Evolutionary conservation across 2,797 vertebrate genomes (phyloP), one percentile per base, ranked within the genome.

Genomic region (Acanthornis magna): DNA sequence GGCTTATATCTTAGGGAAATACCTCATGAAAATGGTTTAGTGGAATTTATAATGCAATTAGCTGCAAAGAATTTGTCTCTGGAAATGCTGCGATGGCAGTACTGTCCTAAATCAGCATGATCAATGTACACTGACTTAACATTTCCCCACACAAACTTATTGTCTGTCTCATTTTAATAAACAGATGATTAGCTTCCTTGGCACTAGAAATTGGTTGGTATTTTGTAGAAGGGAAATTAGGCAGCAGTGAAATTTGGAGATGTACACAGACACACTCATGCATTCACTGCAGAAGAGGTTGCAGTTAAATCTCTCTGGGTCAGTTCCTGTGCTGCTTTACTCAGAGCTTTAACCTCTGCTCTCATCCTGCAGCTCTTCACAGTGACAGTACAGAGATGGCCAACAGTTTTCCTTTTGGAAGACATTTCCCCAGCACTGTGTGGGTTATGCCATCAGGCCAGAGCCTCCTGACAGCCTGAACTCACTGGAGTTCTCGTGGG

Each of bases 1-100:
- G 19, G 38, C 50, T 93, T 78, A 42, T 60, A 84, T 85, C 55
- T 93, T 73, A 70, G 57, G 55, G 67, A 93, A 96, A 92, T 88
- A 92, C 55, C 55, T 79, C 88, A 84, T 67, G 85, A 88, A 88
- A 85, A 93, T 63, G 74, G 62, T 71, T 94, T 89, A 86, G 61
- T 4, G 3, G 91, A 93, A 95, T 95, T 96, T 96, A 95, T 86
- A 95, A 93, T 93, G 71, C 85, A 95, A 95, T 96, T 96, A 95
- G 79, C 67, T 54, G 51, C 85, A 87, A 63, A 81, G 45, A 88
- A 88, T 93, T 88, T 88, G 55, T 93, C 62, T 91, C 72, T 2
- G 2, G 78, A 88, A 81, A 89, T 0, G 30, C 57, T 94, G 91
- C 0, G 1, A 57, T 73, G 81, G 89, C 67, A 86, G 63, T 67